Conservation (phyloP, 2,888 invertebrate species). For the Cyclophora albipunctata region DNA sequence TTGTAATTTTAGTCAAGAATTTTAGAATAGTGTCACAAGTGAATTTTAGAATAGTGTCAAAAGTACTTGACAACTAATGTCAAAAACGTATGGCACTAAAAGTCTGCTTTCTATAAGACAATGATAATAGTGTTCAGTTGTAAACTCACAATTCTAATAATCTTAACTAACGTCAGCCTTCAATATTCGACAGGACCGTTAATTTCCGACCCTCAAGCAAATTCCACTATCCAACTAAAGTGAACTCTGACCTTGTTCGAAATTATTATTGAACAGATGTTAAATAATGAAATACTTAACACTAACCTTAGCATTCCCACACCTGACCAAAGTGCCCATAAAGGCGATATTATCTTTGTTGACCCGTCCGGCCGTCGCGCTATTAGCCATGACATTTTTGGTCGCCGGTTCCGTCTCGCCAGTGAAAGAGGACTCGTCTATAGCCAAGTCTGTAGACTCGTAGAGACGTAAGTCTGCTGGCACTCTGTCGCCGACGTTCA, state of each 20-base stretch:
- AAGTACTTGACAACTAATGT: too few species aligned
- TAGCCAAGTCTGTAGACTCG: slow-evolving; percentile 92
- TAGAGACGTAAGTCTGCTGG: slow-evolving; percentile 97
- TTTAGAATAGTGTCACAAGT: too few species aligned
- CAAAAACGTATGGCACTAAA: too few species aligned
- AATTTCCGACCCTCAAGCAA: slow-evolving; percentile 40
- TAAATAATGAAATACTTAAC: too few species aligned
- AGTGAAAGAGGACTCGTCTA: slow-evolving; percentile 99
- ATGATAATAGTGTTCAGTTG: too few species aligned
- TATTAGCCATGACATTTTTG: slow-evolving; percentile 81
- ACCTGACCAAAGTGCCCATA: slow-evolving; percentile 97
- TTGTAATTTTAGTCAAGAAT: too few species aligned
- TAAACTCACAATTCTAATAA: slow-evolving; percentile 38
- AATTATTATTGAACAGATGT: not conserved
- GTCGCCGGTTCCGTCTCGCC: slow-evolving; percentile 97
- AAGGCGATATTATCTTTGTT: slow-evolving; percentile 93
- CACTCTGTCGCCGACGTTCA: slow-evolving; percentile 96
- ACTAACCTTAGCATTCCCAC: slow-evolving; percentile 93
- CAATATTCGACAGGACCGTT: slow-evolving; percentile 31
- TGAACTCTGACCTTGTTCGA: slow-evolving; percentile 24
- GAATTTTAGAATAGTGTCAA: too few species aligned
- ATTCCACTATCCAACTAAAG: slow-evolving; percentile 33
- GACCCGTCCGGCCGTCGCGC: slow-evolving; percentile 79
- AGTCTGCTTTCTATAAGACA: too few species aligned
- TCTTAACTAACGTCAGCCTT: slow-evolving; percentile 29